These are phyloP conservation scores for Tipula lateralis DNA, from an alignment of 2,888 invertebrate genomes.

Conservation along the genomic window DNA sequence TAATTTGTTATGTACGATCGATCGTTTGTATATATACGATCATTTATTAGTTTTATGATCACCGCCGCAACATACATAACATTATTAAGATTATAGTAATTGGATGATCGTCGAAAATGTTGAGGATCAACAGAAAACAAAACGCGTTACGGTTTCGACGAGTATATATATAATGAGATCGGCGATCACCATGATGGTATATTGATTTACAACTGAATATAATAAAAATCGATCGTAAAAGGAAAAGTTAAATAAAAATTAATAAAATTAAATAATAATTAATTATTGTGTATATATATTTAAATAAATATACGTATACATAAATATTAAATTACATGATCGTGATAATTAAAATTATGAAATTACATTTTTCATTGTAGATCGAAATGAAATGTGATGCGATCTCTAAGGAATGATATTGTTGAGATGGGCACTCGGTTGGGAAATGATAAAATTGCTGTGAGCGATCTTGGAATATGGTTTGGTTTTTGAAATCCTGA, in stretches of 20 bases:
- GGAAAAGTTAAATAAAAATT: background rate
- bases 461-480: background rate
- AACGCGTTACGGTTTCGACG: background rate
- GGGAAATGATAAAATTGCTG: background rate
- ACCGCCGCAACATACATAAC: background rate
- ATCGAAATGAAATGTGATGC: background rate
- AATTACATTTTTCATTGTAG: background rate
- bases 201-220: background rate
- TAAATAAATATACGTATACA: background rate
- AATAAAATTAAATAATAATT: background rate
- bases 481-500: background rate
- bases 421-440: background rate
- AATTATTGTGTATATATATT: background rate
- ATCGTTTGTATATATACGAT: background rate
- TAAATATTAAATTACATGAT: slow-evolving; percentile 9
- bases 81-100: background rate
- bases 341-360: slow-evolving; percentile 24
- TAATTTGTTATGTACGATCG: background rate
- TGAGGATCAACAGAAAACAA: background rate
- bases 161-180: background rate
- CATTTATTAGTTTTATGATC: background rate
- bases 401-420: background rate
- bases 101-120: background rate
- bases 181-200: too few species aligned
- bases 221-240: background rate